Percentiles rank a stretch among this genome's conserved stretches.
Evolutionary conservation across 2,113 vertebrate species (phyloP).

Genomic region (Excalfactoria chinensis): DNA sequence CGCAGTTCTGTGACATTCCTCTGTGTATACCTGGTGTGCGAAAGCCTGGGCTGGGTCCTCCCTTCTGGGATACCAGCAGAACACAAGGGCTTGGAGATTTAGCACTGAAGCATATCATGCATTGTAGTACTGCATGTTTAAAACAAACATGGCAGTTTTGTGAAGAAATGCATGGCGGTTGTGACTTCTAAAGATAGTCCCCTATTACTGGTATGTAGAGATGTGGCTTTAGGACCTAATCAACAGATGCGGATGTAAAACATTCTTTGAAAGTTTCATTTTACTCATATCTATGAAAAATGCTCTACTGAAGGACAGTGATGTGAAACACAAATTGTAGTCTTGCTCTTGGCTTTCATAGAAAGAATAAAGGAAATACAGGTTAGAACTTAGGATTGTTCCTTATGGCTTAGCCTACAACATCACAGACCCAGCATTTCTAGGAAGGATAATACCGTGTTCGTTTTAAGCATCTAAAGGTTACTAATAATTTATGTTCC

Average conservation of each 20-base stretch:
- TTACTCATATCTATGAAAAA: neutral
- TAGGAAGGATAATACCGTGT: neutral
- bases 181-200: neutral
- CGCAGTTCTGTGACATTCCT: neutral
- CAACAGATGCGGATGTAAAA: neutral
- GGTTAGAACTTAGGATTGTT: neutral
- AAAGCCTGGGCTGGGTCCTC: neutral
- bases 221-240: neutral
- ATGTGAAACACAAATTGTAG: neutral
- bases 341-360: neutral
- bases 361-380: neutral
- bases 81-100: neutral
- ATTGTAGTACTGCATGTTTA: neutral
- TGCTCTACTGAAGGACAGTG: neutral
- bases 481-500: neutral
- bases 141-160: neutral
- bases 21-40: rapidly evolving
- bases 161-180: neutral
- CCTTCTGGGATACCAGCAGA: neutral
- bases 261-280: neutral
- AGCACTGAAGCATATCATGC: neutral
- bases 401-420: neutral
- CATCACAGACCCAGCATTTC: neutral
- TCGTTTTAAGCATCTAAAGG: neutral
- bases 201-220: neutral